Base-by-base conservation (phyloP, 2,888 invertebrate species). In the Carcina quercana region DNA sequence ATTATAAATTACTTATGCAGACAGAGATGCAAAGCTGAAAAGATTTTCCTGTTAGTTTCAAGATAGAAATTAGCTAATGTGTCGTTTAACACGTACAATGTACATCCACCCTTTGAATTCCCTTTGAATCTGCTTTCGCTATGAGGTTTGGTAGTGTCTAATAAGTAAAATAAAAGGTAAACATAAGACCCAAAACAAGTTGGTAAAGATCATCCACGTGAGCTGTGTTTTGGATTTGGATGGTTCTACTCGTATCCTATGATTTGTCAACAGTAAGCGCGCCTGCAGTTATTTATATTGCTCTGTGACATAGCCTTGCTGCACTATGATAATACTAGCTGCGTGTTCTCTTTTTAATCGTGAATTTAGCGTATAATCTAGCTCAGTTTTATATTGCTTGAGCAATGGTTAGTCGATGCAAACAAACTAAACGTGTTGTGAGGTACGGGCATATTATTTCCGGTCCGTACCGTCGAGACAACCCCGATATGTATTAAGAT, bases 381-480 rank as follows among this genome's bases (percentile, higher is more conserved):
- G 75, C 76, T 56, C 70, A 73, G 64, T 60, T 49, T 52, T 54
- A 66, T 54, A 56, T 64, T 43, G 53, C 56, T 71, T 70, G 71
- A 75, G 76, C 76, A 60, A 63, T 71, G 71, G 80, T 83, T 83
- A 83, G 80, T 83, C 68, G 66, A 75, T 74, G 79, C 80, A 78
- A 76, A 72, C 70, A 79, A 76, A 79, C 66, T 74, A 73, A 68
- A 71, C 59, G 68, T 71, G 73, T 74, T 59, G 75, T 74, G 65
- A 70, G 70, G 72, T 75, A 80, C 74, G 71, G 71, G 66, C 71
- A 62, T 65, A 65, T 64, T 55, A 56, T 63, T 70, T 64, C 76
- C 82, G 61, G 62, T 75, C 76, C 93, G 89, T 94, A 94, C 93
- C 94, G 89, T 94, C 92, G 86, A 90, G 83, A 79, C 87, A 89